Base-by-base conservation (phyloP, 2,113 vertebrate genomes). In the Chamaea fasciata region DNA sequence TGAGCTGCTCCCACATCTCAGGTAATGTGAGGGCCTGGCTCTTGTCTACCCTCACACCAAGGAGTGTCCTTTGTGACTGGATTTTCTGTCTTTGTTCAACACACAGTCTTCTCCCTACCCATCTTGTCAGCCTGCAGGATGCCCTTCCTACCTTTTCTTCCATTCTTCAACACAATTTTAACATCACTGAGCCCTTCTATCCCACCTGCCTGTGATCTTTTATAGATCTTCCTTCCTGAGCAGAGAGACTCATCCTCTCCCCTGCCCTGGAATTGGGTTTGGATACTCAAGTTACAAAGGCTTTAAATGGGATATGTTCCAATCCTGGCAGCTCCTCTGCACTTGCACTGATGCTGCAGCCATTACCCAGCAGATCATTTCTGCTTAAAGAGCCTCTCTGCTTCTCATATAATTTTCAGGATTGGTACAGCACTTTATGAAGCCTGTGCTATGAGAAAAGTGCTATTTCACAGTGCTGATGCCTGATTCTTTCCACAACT, bases 1-100 rank as follows among this genome's bases (percentile, higher is more conserved):
- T 67, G 23, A 82, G 16, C 30, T 84, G 31, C 17, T 83, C 22
- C n/a, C n/a, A 55, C 9, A 33, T 28, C 44, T 92, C 53, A 33
- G 62, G 20, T 60, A 64, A 19, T n/a, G 39, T 9, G 18, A 64
- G 35, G 23, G 33, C 18, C 21, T 46, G 49, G 28, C 26, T 70
- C 14, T 59, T 1, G 2, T 28, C 20, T 77, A 3, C 15, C 19
- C 18, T 18, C 26, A 8, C 33, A 26, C 8, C 0, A 0, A 52
- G 27, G 23, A 59, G 6, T 50, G 37, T 46, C 14, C 12, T 87
- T 91, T 70, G 6, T 70, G 64, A 55, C 22, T 83, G 33, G n/a
- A 47, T 92, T 82, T 67, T 53, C 8, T 73, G 27, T 62, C 56
- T 81, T 70, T 64, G 13, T 84, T 46, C 27, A 74, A 62, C 27